A percentile compares a stretch with the other conserved stretches of the same genome.
Conservation (phyloP, 1,140 invertebrate genomes). For the Ceratosolen fusciceps region DNA sequence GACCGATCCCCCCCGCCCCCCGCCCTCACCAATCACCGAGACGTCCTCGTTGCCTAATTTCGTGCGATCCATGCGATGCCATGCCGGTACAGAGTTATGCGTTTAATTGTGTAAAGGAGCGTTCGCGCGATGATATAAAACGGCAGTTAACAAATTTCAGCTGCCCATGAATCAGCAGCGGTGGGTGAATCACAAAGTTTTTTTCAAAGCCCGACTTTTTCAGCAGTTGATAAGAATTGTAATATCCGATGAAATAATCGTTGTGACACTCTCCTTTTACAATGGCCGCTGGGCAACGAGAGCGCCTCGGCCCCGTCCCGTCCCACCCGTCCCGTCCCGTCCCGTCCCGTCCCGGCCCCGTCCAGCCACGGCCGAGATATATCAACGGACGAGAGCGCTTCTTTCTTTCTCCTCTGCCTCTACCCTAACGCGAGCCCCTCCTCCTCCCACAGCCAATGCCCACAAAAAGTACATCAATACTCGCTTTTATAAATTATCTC, state of each 20-base stretch:
- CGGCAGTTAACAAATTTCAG: slow-evolving; percentile 10
- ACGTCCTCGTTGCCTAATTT: not conserved
- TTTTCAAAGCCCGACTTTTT: slow-evolving; percentile 11
- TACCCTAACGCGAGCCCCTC: too few relatives aligned
- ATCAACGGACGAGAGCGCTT: too few relatives aligned
- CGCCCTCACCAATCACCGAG: not conserved
- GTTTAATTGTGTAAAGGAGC: not conserved
- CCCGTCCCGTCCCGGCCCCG: too few relatives aligned
- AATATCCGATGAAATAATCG: slow-evolving; percentile 21
- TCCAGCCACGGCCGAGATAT: too few relatives aligned
- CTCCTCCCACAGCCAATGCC: too few relatives aligned
- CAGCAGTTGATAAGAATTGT: slow-evolving; percentile 18
- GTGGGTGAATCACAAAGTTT: slow-evolving; percentile 25
- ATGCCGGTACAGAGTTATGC: not conserved
- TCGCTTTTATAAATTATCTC: too few relatives aligned
- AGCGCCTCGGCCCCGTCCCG: too few relatives aligned
- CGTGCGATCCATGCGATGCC: slow-evolving; percentile 3
- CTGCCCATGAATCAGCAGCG: not conserved
- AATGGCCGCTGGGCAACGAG: not conserved
- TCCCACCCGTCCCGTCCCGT: too few relatives aligned
- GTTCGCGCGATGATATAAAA: slow-evolving; percentile 10
- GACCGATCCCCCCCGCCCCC: too few relatives aligned
- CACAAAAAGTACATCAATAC: too few relatives aligned
- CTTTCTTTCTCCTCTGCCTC: too few relatives aligned
- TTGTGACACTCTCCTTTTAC: not conserved